Percentiles rank a stretch among this genome's conserved stretches.
These are phyloP conservation scores for Athalia circularis DNA, from an alignment of 2,888 invertebrate species.

Conservation along the genomic window DNA sequence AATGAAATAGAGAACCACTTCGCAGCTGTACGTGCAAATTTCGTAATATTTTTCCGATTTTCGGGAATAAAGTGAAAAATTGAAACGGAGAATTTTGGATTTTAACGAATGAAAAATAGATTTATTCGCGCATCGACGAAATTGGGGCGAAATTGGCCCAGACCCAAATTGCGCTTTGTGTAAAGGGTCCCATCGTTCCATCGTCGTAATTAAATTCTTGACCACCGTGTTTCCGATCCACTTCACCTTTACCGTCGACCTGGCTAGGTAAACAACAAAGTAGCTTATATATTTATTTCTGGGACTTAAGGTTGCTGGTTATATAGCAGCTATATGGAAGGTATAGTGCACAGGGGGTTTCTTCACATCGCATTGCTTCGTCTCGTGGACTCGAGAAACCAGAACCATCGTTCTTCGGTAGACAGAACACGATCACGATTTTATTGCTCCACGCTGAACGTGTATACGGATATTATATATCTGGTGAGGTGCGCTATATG, in stretches of 20 bases:
- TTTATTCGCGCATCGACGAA: conserved; percentile 29
- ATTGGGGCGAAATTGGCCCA: conserved; percentile 20
- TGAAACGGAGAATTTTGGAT: background rate
- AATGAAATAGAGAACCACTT: background rate
- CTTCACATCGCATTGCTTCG: background rate
- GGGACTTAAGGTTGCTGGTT: background rate
- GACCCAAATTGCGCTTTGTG: conserved; percentile 28
- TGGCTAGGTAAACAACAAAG: conserved; percentile 9
- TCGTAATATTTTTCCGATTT: background rate
- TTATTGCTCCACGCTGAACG: conserved; percentile 8
- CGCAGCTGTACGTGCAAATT: background rate
- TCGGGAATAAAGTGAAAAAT: background rate
- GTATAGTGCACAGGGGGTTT: no score
- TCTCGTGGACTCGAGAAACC: background rate
- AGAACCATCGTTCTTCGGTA: conserved; percentile 15
- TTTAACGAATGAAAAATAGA: background rate
- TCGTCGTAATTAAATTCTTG: conserved; percentile 25
- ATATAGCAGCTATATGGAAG: no score
- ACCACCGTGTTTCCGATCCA: no score
- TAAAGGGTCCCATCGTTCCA: conserved; percentile 29
- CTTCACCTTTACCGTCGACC: no score
- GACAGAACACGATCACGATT: conserved; percentile 20
- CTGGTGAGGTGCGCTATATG: background rate
- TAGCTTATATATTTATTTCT: conserved; percentile 17
- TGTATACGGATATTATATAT: conserved; percentile 13